Percentiles rank a stretch among this genome's conserved stretches.
Conservation (phyloP, 2,797 vertebrate species). For the Danio albolineatus region DNA sequence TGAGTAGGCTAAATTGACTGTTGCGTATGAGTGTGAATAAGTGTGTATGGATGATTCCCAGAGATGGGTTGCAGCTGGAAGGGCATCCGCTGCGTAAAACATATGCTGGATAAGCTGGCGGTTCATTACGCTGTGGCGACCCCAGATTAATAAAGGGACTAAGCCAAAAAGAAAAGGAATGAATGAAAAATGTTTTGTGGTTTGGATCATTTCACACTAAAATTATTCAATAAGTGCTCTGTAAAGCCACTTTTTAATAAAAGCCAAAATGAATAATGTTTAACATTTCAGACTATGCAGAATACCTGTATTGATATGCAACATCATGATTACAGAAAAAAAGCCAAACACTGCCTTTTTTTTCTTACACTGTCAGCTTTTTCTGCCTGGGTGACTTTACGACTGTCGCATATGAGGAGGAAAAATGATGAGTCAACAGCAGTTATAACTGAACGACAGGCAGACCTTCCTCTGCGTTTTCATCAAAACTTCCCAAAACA, state of each 20-base stretch:
- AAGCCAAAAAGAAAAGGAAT: too few species aligned
- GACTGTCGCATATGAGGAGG: conserved; percentile 45
- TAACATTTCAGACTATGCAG: neutral
- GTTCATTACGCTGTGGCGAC: too few species aligned
- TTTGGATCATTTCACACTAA: too few species aligned
- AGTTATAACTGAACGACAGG: conserved; percentile 25
- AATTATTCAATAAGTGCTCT: neutral
- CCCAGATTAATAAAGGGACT: too few species aligned
- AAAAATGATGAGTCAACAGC: conserved; percentile 55
- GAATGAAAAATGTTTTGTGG: too few species aligned
- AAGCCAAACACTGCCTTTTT: conserved; percentile 32
- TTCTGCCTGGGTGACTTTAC: conserved; percentile 49
- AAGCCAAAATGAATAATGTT: neutral
- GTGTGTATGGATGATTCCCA: too few species aligned
- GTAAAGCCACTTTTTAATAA: neutral
- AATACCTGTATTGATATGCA: conserved; percentile 16
- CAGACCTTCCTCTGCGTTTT: conserved; percentile 12
- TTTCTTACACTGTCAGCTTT: conserved; percentile 51
- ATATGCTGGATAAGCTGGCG: too few species aligned
- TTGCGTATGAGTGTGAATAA: too few species aligned
- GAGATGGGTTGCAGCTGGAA: too few species aligned
- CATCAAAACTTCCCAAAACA: conserved; percentile 9
- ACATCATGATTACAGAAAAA: conserved; percentile 28
- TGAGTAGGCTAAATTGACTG: too few species aligned
- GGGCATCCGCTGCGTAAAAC: too few species aligned